Evolutionary conservation across 2,888 invertebrate genomes (phyloP), one percentile per base, ranked within the genome.

Genomic region (Phrixothrix hirtus): DNA sequence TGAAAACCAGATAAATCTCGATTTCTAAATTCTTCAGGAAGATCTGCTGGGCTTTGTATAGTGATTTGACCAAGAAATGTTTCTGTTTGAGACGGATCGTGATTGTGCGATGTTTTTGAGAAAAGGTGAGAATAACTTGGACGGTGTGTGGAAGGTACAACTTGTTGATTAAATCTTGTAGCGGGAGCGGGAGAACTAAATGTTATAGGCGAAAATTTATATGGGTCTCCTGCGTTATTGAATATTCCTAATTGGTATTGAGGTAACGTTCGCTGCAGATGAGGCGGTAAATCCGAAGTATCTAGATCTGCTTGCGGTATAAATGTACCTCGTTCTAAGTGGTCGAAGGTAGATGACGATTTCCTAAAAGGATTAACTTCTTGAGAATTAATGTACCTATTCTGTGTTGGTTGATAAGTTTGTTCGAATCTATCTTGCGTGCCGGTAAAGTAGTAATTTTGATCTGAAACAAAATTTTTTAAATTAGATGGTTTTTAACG

Each of bases 51-150:
- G 69, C 81, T 83, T 63, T 83, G 81, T 49, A 83, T 75, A 11
- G 83, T 83, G 34, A 83, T 82, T 75, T 84, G 81, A 5, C 83
- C 83, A 49, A 84, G 71, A 69, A 83, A 83, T 29, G 82, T 81
- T 76, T 83, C 83, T 14, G 81, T 81, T 67, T 82, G 81, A 1
- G 82, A 81, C 9, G 83, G 83, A 63, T 82, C 79, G 65, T 81
- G 79, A 65, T 79, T 81, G 64, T 81, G 81, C 38, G 78, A 75
- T n/a, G 79, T 78, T 66, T 81, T 82, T 60, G 68, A 54, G 41
- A 82, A 81, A 63, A 81, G 78, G 55, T 81, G 76, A 1, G 76
- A 72, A 50, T 78, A 75, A 58, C 83, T 82, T 29, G 83, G 84
- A 64, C 56, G 46, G 15, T 52, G 56, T 2, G 52, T 52, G 3